phyloP scores from a whole-genome alignment of 64 coral and sea anemone species.

The Catalaphyllia jardinei region DNA sequence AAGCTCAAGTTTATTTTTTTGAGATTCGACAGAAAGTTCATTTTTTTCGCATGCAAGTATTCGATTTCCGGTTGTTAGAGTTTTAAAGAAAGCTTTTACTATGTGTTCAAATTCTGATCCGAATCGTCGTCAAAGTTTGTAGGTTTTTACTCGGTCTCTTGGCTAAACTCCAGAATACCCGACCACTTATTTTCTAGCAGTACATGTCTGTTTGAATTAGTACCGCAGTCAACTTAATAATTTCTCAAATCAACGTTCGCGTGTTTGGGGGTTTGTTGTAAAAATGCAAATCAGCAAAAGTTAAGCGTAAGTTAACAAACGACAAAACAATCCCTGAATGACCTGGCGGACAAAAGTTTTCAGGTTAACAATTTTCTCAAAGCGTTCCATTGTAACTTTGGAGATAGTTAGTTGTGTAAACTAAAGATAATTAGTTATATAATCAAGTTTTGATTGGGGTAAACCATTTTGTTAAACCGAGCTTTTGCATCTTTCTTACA shows the following conservation, averaged over 20 bases:
- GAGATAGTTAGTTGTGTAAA: too few species aligned
- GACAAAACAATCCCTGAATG: neutral
- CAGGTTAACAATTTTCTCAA: neutral
- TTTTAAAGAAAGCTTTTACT: neutral
- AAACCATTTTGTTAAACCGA: neutral
- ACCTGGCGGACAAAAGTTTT: neutral
- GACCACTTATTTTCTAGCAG: neutral
- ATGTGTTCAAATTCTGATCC: neutral
- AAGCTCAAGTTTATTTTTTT: neutral
- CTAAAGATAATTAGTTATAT: conserved; percentile 1
- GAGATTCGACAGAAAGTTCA: neutral
- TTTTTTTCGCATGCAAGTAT: neutral
- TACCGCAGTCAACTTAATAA: neutral
- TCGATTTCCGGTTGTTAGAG: neutral
- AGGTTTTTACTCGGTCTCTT: neutral
- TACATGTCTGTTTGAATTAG: neutral
- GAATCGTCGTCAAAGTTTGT: too few species aligned
- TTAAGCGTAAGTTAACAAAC: neutral
- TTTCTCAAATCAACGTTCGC: neutral
- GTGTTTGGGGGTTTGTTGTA: conserved; percentile 25
- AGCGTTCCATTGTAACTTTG: too few species aligned
- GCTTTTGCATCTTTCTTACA: neutral
- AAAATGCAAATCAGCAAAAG: conserved; percentile 27
- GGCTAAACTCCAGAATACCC: neutral
- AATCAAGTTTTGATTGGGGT: conserved; percentile 4